Evolutionary conservation across 2,797 vertebrate genomes (phyloP).

Genomic region (Cryptoprocta ferox): DNA sequence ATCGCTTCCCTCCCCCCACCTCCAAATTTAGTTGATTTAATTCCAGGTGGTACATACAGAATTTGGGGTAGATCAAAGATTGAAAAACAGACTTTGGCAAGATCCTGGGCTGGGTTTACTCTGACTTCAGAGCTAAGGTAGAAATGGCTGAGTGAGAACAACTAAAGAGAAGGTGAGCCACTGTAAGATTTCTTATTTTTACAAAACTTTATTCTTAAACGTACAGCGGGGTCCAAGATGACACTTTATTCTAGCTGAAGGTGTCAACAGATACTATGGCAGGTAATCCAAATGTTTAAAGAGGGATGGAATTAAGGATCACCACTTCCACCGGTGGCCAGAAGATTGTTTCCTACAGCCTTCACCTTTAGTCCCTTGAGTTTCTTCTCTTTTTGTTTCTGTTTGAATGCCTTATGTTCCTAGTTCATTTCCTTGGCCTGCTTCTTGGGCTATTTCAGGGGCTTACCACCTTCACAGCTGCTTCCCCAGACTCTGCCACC

Average conservation of each 20-base stretch:
- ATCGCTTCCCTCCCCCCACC: background rate
- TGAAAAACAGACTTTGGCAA: background rate
- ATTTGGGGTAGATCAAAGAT: background rate
- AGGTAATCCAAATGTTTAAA: background rate
- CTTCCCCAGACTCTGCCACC: background rate
- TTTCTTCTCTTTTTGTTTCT: background rate
- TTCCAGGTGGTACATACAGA: background rate
- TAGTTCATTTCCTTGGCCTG: background rate
- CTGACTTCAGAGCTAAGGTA: background rate
- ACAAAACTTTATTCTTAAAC: background rate
- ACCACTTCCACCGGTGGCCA: background rate
- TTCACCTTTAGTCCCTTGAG: background rate
- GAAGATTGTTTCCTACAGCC: background rate
- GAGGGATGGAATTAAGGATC: background rate
- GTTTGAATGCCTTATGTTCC: background rate
- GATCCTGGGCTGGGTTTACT: background rate
- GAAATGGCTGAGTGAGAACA: background rate
- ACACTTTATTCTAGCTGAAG: background rate
- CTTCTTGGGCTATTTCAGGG: background rate
- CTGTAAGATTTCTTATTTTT: background rate
- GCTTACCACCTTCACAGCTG: background rate
- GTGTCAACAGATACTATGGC: background rate
- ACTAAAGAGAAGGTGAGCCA: background rate
- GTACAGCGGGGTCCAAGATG: background rate
- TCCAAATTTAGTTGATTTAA: background rate